phyloP scores from a whole-genome alignment of 2,113 vertebrate species.

The Pagrus major region DNA sequence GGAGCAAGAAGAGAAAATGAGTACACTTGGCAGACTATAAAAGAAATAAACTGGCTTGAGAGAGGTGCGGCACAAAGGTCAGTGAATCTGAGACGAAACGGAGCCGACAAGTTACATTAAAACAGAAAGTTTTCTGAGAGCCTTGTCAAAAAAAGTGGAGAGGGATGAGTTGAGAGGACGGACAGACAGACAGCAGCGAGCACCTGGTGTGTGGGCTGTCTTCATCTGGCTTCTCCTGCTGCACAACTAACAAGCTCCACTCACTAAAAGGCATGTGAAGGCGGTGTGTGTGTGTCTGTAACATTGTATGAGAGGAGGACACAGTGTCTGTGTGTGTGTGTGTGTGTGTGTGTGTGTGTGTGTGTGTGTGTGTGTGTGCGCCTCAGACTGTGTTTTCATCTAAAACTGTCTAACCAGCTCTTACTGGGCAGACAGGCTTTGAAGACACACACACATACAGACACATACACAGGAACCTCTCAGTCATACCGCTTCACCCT shows the following conservation, averaged over 20 bases:
- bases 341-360: too few relatives aligned
- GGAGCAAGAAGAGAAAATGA: background rate
- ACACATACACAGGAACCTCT: constrained; percentile 45
- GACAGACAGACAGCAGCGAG: constrained; percentile 26
- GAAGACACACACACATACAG: constrained; percentile 45
- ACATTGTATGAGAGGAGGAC: constrained; percentile 11
- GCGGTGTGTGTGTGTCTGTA: background rate
- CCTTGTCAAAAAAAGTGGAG: constrained; percentile 7
- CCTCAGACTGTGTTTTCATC: constrained; percentile 48
- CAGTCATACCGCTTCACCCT: constrained; percentile 47
- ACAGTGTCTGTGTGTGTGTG: background rate
- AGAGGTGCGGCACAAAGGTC: background rate
- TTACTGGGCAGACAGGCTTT: constrained; percentile 59
- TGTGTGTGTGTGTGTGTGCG: constrained; percentile 18
- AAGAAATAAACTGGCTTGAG: background rate
- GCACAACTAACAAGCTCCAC: constrained; percentile 65
- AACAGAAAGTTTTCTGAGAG: constrained; percentile 7
- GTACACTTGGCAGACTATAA: background rate
- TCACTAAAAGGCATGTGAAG: constrained; percentile 44
- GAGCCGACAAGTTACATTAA: constrained; percentile 12
- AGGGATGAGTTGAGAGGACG: constrained; percentile 24
- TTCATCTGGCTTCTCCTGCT: constrained; percentile 62
- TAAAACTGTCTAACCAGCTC: constrained; percentile 52
- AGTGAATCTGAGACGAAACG: constrained; percentile 18
- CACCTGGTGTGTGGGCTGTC: constrained; percentile 66